A percentile compares a stretch with the other conserved stretches of the same genome.
phyloP scores from a whole-genome alignment of 2,113 vertebrate genomes.

The Aegithalos caudatus region DNA sequence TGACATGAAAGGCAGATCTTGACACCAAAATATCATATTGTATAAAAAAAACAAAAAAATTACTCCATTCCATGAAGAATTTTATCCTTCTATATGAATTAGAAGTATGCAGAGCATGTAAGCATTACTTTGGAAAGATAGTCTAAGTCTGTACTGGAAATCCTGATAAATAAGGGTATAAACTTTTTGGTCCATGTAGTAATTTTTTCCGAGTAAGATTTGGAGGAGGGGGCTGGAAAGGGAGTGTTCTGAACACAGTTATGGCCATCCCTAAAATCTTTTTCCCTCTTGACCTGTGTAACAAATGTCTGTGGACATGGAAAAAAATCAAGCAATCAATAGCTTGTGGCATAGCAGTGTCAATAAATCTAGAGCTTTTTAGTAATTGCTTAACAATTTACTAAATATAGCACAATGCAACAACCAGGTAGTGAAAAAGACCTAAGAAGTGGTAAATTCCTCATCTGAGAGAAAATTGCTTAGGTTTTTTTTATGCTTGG shows the following conservation, averaged over 20 bases:
- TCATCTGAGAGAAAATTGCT: not conserved
- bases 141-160: not conserved
- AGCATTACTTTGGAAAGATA: not conserved
- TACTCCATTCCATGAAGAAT: not conserved
- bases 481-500: not conserved
- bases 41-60: not conserved
- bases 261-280: fast-evolving
- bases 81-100: not conserved
- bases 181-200: not conserved
- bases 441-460: not conserved
- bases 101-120: not conserved
- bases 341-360: not conserved
- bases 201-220: not conserved
- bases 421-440: not conserved
- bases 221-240: fast-evolving
- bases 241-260: not conserved
- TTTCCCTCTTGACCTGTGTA: not conserved
- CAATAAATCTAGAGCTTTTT: not conserved
- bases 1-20: not conserved
- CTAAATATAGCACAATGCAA: not conserved
- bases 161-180: not conserved
- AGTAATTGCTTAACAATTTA: not conserved
- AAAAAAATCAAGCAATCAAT: not conserved
- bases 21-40: not conserved
- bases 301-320: not conserved